Evolutionary conservation across 2,113 vertebrate genomes (phyloP), one percentile per base, ranked within the genome.

Genomic region (Oreochromis aureus): DNA sequence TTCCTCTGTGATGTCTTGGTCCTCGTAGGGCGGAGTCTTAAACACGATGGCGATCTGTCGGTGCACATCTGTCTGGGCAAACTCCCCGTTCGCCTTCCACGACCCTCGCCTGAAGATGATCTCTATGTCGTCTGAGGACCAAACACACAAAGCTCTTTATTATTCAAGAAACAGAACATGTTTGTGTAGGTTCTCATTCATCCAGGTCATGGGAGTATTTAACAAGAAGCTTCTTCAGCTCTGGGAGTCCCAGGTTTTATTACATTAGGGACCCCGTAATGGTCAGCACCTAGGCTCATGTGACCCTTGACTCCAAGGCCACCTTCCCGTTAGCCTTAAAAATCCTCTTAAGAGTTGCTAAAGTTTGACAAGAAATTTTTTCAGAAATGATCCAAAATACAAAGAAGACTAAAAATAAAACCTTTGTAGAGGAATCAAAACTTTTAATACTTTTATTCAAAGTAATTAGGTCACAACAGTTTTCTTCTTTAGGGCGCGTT

Each of bases 21-120:
- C 97, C 91, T 96, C 96, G 39, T 98, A 98, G 0, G 98, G 97
- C 0, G 98, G 98, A 0, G 97, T 97, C 93, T 98, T 98, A 87
- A 99, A 98, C 55, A 99, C 98, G 0, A 99, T 98, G 92, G 98
- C 98, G 0, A 99, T 98, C 95, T 99, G 98, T 24, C 98, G 96
- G 89, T 99, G 98, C 18, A 99, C 98, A 0, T 99, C 98, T 0
- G 98, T 98, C 90, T 99, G 98, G 10, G 98, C 97, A 41, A 99
- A 99, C 90, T 98, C 97, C 0, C 97, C 98, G 46, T 97, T 97
- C 0, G 97, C 98, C 61, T 98, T 98, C 98, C 98, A 99, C 4
- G 92, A 88, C 1, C 94, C 96, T 2, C 83, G 95, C 13, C 94
- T 95, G 95, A 99, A 99, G 86, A 98, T 91, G 89, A 98, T 97